A percentile compares a stretch with the other conserved stretches of the same genome.
These are phyloP conservation scores for Ips typographus DNA, from an alignment of 1,140 invertebrate species.

Conservation along the genomic window DNA sequence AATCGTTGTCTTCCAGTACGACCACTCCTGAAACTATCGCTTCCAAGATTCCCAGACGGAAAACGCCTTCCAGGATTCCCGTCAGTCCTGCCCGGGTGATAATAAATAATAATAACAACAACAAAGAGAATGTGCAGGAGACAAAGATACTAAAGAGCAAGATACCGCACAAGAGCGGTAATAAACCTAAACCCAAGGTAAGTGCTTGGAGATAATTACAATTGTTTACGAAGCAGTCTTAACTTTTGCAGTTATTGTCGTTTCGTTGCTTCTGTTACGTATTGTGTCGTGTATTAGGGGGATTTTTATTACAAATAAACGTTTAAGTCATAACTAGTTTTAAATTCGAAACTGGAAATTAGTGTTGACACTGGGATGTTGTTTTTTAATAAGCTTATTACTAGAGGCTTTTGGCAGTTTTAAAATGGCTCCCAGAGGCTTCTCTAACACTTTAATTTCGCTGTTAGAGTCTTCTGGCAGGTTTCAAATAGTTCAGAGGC, in stretches of 20 bases:
- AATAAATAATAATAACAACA: conserved; percentile 43
- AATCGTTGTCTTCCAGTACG: conserved; percentile 67
- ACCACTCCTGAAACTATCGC: conserved; percentile 63
- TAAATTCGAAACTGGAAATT: no score
- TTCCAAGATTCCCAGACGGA: conserved; percentile 49
- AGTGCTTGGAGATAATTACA: conserved; percentile 23
- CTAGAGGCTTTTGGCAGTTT: no score
- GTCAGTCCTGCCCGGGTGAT: conserved; percentile 39
- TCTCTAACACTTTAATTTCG: no score
- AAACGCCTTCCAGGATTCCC: conserved; percentile 45
- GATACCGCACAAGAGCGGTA: conserved; percentile 45
- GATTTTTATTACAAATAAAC: no score
- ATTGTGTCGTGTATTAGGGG: background rate
- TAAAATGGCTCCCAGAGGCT: no score
- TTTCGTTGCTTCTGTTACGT: background rate
- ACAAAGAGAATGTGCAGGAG: conserved; percentile 49
- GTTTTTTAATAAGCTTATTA: no score
- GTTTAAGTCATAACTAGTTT: no score
- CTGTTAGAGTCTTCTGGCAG: no score
- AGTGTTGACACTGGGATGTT: no score
- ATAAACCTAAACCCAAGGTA: conserved; percentile 40
- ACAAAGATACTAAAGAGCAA: conserved; percentile 51
- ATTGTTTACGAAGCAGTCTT: conserved; percentile 3
- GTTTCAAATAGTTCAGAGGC: no score
- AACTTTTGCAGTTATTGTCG: background rate